Conservation (phyloP, 2,113 vertebrate species). For the Prunella himalayana region DNA sequence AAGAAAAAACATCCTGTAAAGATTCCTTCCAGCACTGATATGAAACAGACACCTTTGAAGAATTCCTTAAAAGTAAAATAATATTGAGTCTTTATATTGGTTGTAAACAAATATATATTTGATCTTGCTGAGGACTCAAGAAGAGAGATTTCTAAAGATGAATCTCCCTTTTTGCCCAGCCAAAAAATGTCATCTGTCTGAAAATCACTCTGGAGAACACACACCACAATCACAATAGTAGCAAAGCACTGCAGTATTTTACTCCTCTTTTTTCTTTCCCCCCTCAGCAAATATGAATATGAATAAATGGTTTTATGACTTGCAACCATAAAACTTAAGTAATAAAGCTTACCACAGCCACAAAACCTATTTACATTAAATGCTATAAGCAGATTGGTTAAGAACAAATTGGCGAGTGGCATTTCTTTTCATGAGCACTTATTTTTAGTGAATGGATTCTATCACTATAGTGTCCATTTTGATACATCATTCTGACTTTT, state of each 20-base stretch:
- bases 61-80: background rate
- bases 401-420: background rate
- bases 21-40: background rate
- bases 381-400: background rate
- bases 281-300: background rate
- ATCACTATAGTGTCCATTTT: background rate
- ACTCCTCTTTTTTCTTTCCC: fast-evolving
- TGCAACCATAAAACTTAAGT: background rate
- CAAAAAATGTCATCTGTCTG: background rate
- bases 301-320: background rate
- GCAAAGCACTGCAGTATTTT: background rate
- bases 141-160: background rate
- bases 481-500: background rate
- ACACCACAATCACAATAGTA: background rate
- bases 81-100: background rate
- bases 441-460: background rate
- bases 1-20: background rate
- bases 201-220: background rate
- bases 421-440: background rate
- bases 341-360: background rate
- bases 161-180: background rate
- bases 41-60: background rate
- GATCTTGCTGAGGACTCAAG: background rate
- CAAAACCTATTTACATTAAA: background rate
- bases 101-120: background rate